Evolutionary conservation across 2,888 invertebrate species (phyloP).

Genomic region (Lathronympha strigana): DNA sequence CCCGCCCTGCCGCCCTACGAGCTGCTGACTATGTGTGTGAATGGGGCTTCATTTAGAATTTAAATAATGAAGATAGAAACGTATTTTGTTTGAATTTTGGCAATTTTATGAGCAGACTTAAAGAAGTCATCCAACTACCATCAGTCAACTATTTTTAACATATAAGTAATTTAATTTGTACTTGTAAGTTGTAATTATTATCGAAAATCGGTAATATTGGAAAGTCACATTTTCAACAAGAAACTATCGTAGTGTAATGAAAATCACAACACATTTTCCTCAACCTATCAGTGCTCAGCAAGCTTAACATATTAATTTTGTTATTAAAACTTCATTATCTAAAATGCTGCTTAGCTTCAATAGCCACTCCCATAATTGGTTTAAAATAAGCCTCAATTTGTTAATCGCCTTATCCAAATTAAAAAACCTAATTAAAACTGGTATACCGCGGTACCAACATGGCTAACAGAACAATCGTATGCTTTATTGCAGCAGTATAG

Average conservation of each 20-base stretch:
- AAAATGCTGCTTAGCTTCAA: background rate
- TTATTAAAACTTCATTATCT: background rate
- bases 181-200: too few species aligned
- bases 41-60: constrained; percentile 25
- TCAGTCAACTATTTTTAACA: too few species aligned
- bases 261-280: background rate
- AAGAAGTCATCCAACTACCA: too few species aligned
- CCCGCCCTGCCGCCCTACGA: constrained; percentile 30
- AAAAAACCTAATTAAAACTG: constrained; percentile 10
- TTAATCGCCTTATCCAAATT: constrained; percentile 19
- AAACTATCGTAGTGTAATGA: too few species aligned
- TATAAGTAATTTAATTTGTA: too few species aligned
- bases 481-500: background rate
- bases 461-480: background rate
- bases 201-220: too few species aligned
- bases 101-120: background rate
- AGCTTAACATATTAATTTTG: background rate
- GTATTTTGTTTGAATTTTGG: background rate
- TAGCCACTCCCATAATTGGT: constrained; percentile 3
- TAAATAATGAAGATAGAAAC: constrained; percentile 22
- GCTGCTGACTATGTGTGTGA: constrained; percentile 21
- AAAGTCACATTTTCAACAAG: too few species aligned
- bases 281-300: background rate
- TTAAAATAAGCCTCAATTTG: constrained; percentile 13
- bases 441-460: background rate